A percentile compares a stretch with the other conserved stretches of the same genome.
phyloP scores from a whole-genome alignment of 2,797 vertebrate genomes.

The Diceros bicornis region DNA sequence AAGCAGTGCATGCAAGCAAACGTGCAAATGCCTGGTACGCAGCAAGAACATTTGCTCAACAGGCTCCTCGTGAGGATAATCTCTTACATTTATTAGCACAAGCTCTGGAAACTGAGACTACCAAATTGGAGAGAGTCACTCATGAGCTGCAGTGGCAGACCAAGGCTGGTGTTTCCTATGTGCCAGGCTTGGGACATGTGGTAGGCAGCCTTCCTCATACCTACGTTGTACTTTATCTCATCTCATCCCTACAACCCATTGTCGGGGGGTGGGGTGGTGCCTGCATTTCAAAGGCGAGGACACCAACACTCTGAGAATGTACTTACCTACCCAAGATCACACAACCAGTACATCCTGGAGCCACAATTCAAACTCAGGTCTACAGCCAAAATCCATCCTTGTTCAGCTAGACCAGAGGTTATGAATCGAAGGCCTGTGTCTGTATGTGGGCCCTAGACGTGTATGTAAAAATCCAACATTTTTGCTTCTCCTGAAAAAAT shows the following conservation, averaged over 20 bases:
- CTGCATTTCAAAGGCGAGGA: background rate
- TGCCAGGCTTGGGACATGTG: background rate
- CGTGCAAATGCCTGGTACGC: rapidly evolving
- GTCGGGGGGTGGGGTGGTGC: background rate
- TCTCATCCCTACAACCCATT: background rate
- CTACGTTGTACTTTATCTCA: background rate
- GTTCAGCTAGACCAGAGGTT: background rate
- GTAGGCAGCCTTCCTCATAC: background rate
- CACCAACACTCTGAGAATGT: background rate
- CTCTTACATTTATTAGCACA: background rate
- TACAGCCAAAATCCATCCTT: background rate
- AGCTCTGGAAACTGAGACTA: background rate
- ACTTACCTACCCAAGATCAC: background rate
- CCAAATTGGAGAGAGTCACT: background rate
- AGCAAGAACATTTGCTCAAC: background rate
- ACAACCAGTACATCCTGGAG: background rate
- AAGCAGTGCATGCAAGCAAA: background rate
- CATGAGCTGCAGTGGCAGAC: background rate
- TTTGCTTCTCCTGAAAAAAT: slow-evolving; percentile 24
- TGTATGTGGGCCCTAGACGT: background rate
- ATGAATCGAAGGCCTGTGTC: background rate
- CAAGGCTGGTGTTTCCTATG: background rate
- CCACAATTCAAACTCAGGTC: background rate
- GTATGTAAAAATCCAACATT: background rate
- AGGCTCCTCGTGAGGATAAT: background rate